Percentiles rank a stretch among this genome's conserved stretches.
These are phyloP conservation scores for Doryteuthis pealeii DNA, from an alignment of 1,140 invertebrate genomes.

Conservation along the genomic window DNA sequence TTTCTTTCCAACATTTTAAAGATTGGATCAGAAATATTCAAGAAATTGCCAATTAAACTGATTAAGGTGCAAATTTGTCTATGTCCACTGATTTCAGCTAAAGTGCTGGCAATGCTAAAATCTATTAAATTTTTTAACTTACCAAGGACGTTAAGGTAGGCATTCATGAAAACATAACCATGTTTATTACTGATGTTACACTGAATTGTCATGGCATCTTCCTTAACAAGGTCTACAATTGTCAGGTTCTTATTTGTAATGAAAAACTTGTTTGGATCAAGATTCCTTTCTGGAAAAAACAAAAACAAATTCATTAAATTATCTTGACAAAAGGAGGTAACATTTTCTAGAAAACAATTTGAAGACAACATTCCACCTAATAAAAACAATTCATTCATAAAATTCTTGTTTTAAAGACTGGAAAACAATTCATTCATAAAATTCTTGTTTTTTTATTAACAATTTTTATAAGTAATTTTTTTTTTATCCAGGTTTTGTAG, in stretches of 20 bases:
- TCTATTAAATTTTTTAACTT: slow-evolving; percentile 47
- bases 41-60: no score
- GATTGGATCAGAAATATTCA: no score
- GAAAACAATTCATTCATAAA: no score
- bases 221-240: slow-evolving; percentile 79
- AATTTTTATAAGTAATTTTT: no score
- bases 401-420: no score
- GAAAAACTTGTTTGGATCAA: neutral
- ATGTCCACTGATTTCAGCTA: no score
- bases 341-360: neutral
- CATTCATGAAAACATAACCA: slow-evolving; percentile 97
- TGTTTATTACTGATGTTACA: slow-evolving; percentile 98
- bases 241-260: slow-evolving; percentile 66
- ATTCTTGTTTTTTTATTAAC: no score
- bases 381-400: no score
- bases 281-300: neutral
- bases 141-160: slow-evolving; percentile 94
- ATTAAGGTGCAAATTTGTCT: no score
- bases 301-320: slow-evolving; percentile 3
- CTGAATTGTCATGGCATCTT: slow-evolving; percentile 95
- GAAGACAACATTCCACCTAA: neutral
- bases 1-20: no score
- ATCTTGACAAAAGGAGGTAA: neutral
- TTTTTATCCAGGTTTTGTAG: no score
- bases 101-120: no score